Conservation (phyloP, 2,113 vertebrate species). For the Bubo bubo region DNA sequence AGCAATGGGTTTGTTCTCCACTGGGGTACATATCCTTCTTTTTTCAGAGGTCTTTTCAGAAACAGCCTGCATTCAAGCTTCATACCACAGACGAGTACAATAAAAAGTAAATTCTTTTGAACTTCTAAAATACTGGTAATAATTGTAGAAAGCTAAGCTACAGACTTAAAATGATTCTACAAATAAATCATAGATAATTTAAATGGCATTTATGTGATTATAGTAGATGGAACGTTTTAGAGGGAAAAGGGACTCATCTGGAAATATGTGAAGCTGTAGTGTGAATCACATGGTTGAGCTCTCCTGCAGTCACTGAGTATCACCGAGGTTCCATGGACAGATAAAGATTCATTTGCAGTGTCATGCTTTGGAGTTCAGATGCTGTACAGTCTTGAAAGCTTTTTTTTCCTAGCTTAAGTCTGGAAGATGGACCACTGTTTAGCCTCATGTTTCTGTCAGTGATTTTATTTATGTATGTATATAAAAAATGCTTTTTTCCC, state of each 20-base stretch:
- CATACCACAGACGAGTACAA: background rate
- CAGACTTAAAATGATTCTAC: background rate
- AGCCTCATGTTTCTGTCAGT: background rate
- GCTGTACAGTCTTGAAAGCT: background rate
- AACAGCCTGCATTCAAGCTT: background rate
- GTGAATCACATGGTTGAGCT: background rate
- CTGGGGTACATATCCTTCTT: background rate
- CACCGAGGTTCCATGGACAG: background rate
- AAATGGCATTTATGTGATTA: background rate
- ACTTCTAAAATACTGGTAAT: background rate
- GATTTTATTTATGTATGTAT: background rate
- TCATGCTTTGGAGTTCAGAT: background rate
- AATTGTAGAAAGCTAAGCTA: background rate
- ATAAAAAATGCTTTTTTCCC: background rate
- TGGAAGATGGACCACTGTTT: background rate
- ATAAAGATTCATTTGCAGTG: background rate
- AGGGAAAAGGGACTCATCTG: background rate
- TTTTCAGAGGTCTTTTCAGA: background rate
- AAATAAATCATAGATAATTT: background rate
- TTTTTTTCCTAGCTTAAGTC: background rate
- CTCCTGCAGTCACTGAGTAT: background rate
- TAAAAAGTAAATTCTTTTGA: background rate
- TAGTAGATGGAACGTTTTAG: background rate
- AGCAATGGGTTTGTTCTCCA: background rate
- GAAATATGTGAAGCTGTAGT: background rate